These are phyloP conservation scores for Phrynocephalus guinanensis DNA, from an alignment of 2,797 vertebrate species.

Conservation along the genomic window DNA sequence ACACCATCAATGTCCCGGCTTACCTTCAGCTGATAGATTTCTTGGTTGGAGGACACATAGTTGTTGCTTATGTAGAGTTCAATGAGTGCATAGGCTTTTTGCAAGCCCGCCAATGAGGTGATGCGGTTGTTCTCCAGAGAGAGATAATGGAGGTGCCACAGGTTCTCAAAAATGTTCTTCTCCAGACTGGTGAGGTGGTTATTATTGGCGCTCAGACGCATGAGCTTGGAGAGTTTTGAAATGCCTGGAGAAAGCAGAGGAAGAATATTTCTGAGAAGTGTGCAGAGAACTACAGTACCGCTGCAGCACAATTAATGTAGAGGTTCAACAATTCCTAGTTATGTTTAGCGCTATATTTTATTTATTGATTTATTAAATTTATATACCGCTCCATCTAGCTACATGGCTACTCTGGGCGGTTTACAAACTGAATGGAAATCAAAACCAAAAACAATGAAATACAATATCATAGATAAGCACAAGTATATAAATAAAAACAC, in stretches of 20 bases:
- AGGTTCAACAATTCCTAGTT: too few relatives aligned
- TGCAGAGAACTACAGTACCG: background rate
- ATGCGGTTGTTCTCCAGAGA: conserved; percentile 88
- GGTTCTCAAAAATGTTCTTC: conserved; percentile 77
- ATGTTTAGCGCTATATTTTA: background rate
- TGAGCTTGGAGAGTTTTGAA: conserved; percentile 80
- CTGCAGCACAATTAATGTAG: background rate
- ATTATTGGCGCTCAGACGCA: conserved; percentile 83
- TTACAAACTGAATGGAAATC: too few relatives aligned
- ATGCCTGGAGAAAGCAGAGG: conserved; percentile 78
- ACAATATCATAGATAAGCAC: too few relatives aligned
- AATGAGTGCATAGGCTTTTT: conserved; percentile 79
- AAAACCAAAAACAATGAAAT: too few relatives aligned
- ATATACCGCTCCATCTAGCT: too few relatives aligned
- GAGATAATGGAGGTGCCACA: conserved; percentile 84
- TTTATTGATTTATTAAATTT: too few relatives aligned
- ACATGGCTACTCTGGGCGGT: too few relatives aligned
- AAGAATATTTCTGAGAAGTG: background rate
- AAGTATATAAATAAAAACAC: too few relatives aligned
- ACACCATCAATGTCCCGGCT: background rate
- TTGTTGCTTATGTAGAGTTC: conserved; percentile 89
- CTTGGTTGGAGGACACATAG: conserved; percentile 82
- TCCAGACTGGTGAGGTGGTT: conserved; percentile 84
- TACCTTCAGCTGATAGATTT: conserved; percentile 89
- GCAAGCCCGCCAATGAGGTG: conserved; percentile 81